Base-by-base conservation (phyloP, 2,113 vertebrate species). In the Dasyurus viverrinus region DNA sequence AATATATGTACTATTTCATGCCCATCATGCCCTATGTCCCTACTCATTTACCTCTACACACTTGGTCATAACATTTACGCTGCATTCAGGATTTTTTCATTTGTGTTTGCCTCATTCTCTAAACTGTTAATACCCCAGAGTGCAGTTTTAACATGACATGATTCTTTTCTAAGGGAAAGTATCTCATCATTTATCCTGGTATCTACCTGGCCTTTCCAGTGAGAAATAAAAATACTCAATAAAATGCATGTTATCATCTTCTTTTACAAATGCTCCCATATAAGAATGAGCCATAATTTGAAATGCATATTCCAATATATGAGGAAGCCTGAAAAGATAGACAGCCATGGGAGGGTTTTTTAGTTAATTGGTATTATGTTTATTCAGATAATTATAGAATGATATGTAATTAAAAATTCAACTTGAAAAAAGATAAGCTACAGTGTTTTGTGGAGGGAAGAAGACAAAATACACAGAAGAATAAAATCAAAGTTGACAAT, bases 91-190 rank as follows among this genome's bases (percentile, higher is more conserved):
- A 1, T 8, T n/a, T 84, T 42, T 84, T 42, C 22, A 19, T 84
- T 42, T 84, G 16, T 42, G 6, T 84, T 84, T 84, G 22, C 25
- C 92, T 12, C 54, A 93, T 89, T 54, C 11, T 91, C n/a, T 57
- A 14, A 92, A 91, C n/a, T 30, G 2, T 76, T 91, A 47, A 90
- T 94, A 54, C 47, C 53, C 48, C 89, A 89, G 24, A 84, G 22
- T 42, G 6, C 2, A 42, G 42, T 47, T 90, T 7, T 89, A 93
- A 93, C 93, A 0, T 14, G 60, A 89, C 47, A 94, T 94, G 60
- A 92, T 89, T 94, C 89, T 4, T 90, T 94, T 91, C 25, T 90
- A 60, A 94, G 30, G 89, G 42, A 91, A 94, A 90, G 55, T 36
- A 55, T 0, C 50, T 25, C 27, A 89, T 42, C 53, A 91, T 52